Conservation (phyloP, 2,888 invertebrate genomes). For the Drosophila tripunctata region DNA sequence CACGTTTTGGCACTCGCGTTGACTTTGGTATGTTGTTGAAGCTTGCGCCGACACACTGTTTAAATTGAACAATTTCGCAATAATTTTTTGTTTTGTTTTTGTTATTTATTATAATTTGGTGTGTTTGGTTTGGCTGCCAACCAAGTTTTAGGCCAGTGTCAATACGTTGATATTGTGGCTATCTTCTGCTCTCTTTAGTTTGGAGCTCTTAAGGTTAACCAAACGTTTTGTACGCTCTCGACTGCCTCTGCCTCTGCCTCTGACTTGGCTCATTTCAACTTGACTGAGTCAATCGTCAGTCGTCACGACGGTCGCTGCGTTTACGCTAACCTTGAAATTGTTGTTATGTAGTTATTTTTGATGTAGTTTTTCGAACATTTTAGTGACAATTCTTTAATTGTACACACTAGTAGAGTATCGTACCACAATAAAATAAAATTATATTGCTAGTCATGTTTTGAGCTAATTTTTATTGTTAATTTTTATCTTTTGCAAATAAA, state of each 20-base stretch:
- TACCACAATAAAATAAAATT: too few species aligned
- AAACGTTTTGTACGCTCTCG: slow-evolving; percentile 71
- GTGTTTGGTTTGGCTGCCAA: slow-evolving; percentile 51
- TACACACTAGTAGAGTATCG: too few species aligned
- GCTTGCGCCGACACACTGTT: slow-evolving; percentile 45
- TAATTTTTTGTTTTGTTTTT: slow-evolving; percentile 50
- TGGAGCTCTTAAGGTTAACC: slow-evolving; percentile 73
- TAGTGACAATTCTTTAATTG: slow-evolving; percentile 75
- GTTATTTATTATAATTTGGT: slow-evolving; percentile 32
- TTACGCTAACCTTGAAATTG: slow-evolving; percentile 66
- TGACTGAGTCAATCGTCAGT: slow-evolving; percentile 8
- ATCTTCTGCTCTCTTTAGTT: slow-evolving; percentile 47
- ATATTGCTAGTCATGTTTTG: slow-evolving; percentile 61
- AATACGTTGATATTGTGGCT: slow-evolving; percentile 37
- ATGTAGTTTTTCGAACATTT: slow-evolving; percentile 46
- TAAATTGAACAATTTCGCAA: slow-evolving; percentile 72
- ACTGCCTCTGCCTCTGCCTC: too few species aligned
- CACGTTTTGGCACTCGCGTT: slow-evolving; percentile 59
- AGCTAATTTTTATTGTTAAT: slow-evolving; percentile 28
- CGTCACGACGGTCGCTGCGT: slow-evolving; percentile 32
- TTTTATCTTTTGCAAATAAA: slow-evolving; percentile 35
- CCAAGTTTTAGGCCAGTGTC: slow-evolving; percentile 76
- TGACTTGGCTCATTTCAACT: too few species aligned
- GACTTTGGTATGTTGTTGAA: slow-evolving; percentile 27
- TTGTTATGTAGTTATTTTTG: slow-evolving; percentile 27